Evolutionary conservation across 2,888 invertebrate genomes (phyloP).

Genomic region (Latrodectus elegans): DNA sequence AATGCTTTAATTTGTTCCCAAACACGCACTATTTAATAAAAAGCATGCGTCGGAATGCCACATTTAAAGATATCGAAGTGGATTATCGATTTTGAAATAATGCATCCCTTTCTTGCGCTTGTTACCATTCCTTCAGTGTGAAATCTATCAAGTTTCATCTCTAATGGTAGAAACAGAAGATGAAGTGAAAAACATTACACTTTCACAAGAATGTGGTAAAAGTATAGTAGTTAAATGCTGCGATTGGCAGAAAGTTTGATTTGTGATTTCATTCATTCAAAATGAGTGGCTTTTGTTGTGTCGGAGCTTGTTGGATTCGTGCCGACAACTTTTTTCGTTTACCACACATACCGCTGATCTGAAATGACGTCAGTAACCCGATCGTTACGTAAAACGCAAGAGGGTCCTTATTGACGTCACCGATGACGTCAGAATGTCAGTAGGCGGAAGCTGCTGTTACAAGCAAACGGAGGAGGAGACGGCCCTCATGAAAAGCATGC

Average conservation of each 20-base stretch:
- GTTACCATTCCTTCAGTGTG: background rate
- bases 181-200: too few relatives aligned
- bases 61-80: conserved; percentile 5
- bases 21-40: too few relatives aligned
- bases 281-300: conserved; percentile 61
- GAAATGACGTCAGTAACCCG: conserved; percentile 65
- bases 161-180: too few relatives aligned
- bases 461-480: conserved; percentile 29
- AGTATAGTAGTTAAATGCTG: conserved; percentile 3
- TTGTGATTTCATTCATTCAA: conserved; percentile 64
- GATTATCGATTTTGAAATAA: conserved; percentile 1
- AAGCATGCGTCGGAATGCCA: background rate
- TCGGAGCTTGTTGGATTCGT: conserved; percentile 36
- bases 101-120: background rate
- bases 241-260: conserved; percentile 53
- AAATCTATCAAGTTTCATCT: background rate
- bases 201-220: background rate
- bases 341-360: conserved; percentile 40
- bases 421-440: conserved; percentile 55
- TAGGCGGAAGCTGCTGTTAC: conserved; percentile 60
- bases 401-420: conserved; percentile 63
- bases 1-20: too few relatives aligned
- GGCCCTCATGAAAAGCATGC: conserved; percentile 1
- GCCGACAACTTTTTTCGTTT: conserved; percentile 30
- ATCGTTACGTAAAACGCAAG: conserved; percentile 67